Evolutionary conservation across 2,797 vertebrate species (phyloP), one percentile per base, ranked within the genome.

Genomic region (Erpetoichthys calabaricus): DNA sequence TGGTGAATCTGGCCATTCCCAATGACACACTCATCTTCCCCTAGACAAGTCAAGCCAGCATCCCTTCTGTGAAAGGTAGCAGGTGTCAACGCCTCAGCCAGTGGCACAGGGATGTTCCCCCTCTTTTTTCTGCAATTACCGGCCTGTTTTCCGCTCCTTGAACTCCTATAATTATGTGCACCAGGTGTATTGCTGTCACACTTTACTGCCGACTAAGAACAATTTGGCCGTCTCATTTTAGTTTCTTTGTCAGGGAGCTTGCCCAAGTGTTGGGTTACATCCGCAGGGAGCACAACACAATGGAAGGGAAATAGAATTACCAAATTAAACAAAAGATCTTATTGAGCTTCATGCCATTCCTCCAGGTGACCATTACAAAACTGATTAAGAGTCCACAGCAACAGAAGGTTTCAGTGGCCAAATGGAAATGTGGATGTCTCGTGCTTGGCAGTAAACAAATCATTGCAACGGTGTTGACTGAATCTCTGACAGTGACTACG

Each of bases 231-330:
- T 64, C 67, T 62, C 63, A 9, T 57, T 3, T 43, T 56, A 47
- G 62, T 41, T 67, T 61, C 78, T 73, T 77, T 82, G 70, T 72
- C 6, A 46, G 41, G 44, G 59, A 55, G 65, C 68, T 53, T 41
- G 7, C 64, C 68, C 51, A 56, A 58, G 69, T 69, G 64, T 65
- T 60, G 45, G 1, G 3, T 78, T 73, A 63, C 71, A 7, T 5
- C 41, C 54, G 51, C 59, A 47, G 61, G 65, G 45, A 46, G 56
- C 57, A 4, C 0, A 0, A 68, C 65, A 78, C 75, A 79, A 70
- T 68, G 65, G 60, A 55, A 77, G 74, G 78, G 72, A 82, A 78
- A 79, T 72, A 64, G 70, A 73, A 77, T 76, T 64, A 58, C 56
- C 54, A 3, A 0, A 51, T 41, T 56, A 46, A 70, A 77, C 70